These are phyloP conservation scores for Synanthedon vespiformis DNA, from an alignment of 2,888 invertebrate genomes.

Conservation along the genomic window DNA sequence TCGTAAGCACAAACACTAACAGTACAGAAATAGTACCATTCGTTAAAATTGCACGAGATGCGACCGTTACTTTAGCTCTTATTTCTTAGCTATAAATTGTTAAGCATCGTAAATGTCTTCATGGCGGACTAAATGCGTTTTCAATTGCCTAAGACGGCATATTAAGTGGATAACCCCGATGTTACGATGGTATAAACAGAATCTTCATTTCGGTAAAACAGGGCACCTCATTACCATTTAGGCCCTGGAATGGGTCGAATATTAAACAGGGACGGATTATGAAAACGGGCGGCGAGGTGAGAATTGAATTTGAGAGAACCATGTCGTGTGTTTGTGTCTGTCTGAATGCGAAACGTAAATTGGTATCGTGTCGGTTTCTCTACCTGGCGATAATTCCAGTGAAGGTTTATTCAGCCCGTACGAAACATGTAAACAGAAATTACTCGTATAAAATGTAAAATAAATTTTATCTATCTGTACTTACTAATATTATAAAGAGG, in stretches of 20 bases:
- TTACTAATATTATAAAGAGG: no score
- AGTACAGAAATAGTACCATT: not conserved
- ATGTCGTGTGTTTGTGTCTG: constrained; percentile 3
- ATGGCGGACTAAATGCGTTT: constrained; percentile 38
- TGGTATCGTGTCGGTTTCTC: not conserved
- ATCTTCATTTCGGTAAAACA: constrained; percentile 26
- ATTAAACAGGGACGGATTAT: constrained; percentile 30
- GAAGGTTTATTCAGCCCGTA: no score
- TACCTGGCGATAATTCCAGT: no score
- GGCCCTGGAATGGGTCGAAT: constrained; percentile 26
- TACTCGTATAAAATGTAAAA: no score
- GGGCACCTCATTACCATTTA: constrained; percentile 40
- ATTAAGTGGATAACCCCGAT: constrained; percentile 37
- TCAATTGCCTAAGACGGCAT: constrained; percentile 28
- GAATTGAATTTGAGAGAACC: constrained; percentile 27
- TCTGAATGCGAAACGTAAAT: constrained; percentile 2
- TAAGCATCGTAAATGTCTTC: constrained; percentile 32
- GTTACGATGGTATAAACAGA: constrained; percentile 36
- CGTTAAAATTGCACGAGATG: not conserved
- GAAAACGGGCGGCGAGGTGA: constrained; percentile 27
- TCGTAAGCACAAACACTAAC: no score
- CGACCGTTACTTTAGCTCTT: constrained; percentile 4
- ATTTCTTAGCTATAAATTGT: constrained; percentile 27
- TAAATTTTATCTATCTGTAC: no score
- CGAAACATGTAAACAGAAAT: no score